Conservation (phyloP, 2,888 invertebrate genomes). For the Pecten maximus region DNA sequence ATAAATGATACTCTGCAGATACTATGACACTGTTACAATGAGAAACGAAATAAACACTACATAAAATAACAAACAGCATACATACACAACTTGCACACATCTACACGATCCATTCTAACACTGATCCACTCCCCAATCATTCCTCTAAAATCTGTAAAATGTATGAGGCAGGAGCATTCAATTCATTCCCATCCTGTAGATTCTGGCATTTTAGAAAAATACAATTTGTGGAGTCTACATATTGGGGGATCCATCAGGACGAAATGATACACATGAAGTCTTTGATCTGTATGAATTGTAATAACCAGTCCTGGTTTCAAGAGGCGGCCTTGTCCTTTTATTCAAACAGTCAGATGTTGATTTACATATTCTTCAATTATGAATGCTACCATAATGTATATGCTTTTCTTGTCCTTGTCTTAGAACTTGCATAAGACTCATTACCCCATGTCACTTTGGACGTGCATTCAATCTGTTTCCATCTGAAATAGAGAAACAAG, state of each 20-base stretch:
- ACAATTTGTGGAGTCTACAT: neutral
- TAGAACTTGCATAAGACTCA: neutral
- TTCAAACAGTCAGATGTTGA: neutral
- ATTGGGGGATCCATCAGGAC: neutral
- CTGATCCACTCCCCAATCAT: neutral
- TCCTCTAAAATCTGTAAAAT: neutral
- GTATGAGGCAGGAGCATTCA: neutral
- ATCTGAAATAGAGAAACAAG: neutral
- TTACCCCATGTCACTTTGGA: neutral
- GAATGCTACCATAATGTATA: neutral
- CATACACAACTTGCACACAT: neutral
- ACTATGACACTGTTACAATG: neutral
- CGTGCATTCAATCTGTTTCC: conserved; percentile 1
- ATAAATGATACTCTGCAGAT: neutral
- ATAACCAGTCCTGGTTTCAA: neutral
- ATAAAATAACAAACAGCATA: neutral
- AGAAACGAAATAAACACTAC: neutral
- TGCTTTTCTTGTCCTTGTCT: neutral
- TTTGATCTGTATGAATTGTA: neutral
- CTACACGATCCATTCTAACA: neutral
- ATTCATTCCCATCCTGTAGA: neutral
- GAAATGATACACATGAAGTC: neutral
- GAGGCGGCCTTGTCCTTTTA: neutral
- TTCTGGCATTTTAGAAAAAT: neutral
- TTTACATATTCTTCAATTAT: neutral